Evolutionary conservation across 2,888 invertebrate species (phyloP).

Genomic region (Watsonalla cultraria): DNA sequence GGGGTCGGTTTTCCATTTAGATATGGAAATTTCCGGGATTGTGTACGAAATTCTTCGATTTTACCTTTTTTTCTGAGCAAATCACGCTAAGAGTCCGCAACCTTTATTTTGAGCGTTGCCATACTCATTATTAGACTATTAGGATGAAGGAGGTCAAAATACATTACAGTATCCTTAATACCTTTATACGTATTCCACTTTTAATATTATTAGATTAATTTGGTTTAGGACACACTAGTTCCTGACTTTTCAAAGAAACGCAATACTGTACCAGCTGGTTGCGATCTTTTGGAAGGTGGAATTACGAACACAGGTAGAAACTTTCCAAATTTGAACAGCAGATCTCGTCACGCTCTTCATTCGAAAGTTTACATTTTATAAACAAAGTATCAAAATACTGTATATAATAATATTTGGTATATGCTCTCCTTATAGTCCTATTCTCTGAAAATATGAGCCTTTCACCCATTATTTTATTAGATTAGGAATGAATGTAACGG

Average conservation of each 20-base stretch:
- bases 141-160: neutral
- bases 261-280: too few relatives aligned
- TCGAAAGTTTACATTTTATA: too few relatives aligned
- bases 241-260: too few relatives aligned
- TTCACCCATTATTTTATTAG: slow-evolving; percentile 55
- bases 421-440: slow-evolving; percentile 4
- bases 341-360: too few relatives aligned
- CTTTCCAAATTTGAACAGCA: too few relatives aligned
- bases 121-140: slow-evolving; percentile 24
- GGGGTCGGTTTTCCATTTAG: slow-evolving; percentile 79
- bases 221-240: too few relatives aligned
- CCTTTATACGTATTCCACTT: too few relatives aligned
- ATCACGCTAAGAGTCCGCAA: slow-evolving; percentile 56
- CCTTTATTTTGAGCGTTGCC: slow-evolving; percentile 33
- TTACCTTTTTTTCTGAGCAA: slow-evolving; percentile 66
- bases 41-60: slow-evolving; percentile 76
- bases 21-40: slow-evolving; percentile 78
- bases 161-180: neutral
- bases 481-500: slow-evolving; percentile 55
- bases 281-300: too few relatives aligned
- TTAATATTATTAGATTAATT: too few relatives aligned
- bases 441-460: slow-evolving; percentile 44
- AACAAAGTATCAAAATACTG: too few relatives aligned
- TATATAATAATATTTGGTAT: too few relatives aligned
- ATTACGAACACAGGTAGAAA: too few relatives aligned